phyloP scores from a whole-genome alignment of 2,888 invertebrate genomes.

The Apocheima hispidaria region DNA sequence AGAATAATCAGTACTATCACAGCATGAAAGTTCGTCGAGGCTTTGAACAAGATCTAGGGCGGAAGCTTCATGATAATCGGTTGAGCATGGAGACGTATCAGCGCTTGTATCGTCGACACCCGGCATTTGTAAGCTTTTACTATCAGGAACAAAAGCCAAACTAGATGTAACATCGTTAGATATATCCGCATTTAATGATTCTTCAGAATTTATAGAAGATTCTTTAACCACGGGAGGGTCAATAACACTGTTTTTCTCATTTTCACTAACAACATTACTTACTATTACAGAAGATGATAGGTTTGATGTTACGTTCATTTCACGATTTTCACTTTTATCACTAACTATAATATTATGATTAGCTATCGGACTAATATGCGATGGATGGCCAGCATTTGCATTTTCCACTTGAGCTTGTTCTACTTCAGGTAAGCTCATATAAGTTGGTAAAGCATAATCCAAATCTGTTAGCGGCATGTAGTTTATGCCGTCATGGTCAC shows the following conservation, averaged over 20 bases:
- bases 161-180: constrained; percentile 81
- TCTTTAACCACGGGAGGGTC: constrained; percentile 63
- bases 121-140: constrained; percentile 75
- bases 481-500: constrained; percentile 65
- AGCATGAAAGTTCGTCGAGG: constrained; percentile 74
- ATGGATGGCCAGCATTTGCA: constrained; percentile 48
- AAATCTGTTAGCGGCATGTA: constrained; percentile 79
- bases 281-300: constrained; percentile 46
- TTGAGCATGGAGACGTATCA: constrained; percentile 80
- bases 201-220: constrained; percentile 72
- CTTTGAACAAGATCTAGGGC: constrained; percentile 77
- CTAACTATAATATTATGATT: constrained; percentile 51
- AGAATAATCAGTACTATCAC: constrained; percentile 78
- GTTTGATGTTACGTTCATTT: constrained; percentile 41
- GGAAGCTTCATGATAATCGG: constrained; percentile 82
- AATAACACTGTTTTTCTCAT: constrained; percentile 58
- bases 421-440: constrained; percentile 73
- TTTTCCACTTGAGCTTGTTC: constrained; percentile 65
- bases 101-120: constrained; percentile 76
- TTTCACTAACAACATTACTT: constrained; percentile 60
- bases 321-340: constrained; percentile 30
- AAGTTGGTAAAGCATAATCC: constrained; percentile 78
- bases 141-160: constrained; percentile 79
- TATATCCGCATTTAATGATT: constrained; percentile 77
- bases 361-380: constrained; percentile 45